Conservation (phyloP, 2,888 invertebrate species). For the Eutolmus rufibarbis region DNA sequence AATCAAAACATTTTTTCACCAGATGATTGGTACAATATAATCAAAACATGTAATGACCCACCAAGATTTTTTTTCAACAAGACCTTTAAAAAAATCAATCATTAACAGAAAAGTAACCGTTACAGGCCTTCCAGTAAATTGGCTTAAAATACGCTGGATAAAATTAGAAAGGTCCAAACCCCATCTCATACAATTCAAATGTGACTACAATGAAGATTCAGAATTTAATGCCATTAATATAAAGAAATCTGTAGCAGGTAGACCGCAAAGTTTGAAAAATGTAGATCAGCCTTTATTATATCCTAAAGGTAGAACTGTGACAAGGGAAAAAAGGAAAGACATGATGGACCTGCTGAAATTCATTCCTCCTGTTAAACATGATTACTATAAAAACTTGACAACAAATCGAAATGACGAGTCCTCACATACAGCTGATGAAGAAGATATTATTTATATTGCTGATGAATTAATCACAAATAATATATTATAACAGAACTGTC, state of each 20-base stretch:
- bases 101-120: slow-evolving; percentile 50
- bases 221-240: slow-evolving; percentile 50
- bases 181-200: slow-evolving; percentile 50
- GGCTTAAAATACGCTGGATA: slow-evolving; percentile 35
- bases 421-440: slow-evolving; percentile 40
- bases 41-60: no score
- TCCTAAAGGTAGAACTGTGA: no score
- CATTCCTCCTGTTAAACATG: no score
- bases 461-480: slow-evolving; percentile 42
- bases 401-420: slow-evolving; percentile 43
- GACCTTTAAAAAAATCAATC: no score
- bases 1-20: no score
- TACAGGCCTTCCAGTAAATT: slow-evolving; percentile 49
- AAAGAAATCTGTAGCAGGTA: slow-evolving; percentile 48
- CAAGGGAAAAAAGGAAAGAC: not conserved
- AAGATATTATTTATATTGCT: slow-evolving; percentile 37
- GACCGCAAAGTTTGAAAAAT: slow-evolving; percentile 45
- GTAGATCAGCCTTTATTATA: not conserved
- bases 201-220: slow-evolving; percentile 50
- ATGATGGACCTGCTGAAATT: not conserved
- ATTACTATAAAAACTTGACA: slow-evolving; percentile 37
- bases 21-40: no score
- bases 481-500: not conserved
- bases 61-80: no score
- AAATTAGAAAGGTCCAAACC: slow-evolving; percentile 47